Conservation (phyloP, 2,797 vertebrate species). For the Microtus californicus region DNA sequence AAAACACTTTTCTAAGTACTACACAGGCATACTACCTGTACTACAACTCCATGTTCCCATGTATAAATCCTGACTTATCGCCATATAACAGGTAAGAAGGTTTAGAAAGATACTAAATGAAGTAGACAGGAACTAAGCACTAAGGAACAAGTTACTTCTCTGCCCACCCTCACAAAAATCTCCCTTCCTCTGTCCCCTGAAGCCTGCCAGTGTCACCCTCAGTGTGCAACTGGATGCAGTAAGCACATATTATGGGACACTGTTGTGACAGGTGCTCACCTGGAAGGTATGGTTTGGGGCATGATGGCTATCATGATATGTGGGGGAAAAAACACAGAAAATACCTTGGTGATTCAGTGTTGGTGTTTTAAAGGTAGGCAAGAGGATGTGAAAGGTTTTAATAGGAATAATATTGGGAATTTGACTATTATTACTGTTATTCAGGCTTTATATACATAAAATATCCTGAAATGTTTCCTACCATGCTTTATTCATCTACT, state of each 20-base stretch:
- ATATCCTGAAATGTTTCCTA: not conserved
- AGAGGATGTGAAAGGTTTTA: not conserved
- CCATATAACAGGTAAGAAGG: not conserved
- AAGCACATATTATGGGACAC: constrained; percentile 90
- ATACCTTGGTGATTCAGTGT: not conserved
- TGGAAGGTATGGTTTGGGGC: constrained; percentile 89
- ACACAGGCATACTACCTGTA: not conserved
- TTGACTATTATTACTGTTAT: not conserved
- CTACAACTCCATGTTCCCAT: not conserved
- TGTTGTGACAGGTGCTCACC: constrained; percentile 92
- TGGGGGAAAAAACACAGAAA: not conserved
- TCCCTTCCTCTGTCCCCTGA: constrained; percentile 64
- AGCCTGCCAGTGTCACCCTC: constrained; percentile 92
- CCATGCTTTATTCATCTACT: not conserved
- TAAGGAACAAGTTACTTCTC: not conserved
- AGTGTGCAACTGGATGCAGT: constrained; percentile 87
- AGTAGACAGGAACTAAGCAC: not conserved
- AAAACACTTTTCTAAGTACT: not conserved
- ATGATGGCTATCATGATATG: constrained; percentile 91
- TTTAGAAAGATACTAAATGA: not conserved
- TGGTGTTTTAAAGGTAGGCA: not conserved
- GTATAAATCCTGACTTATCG: not conserved
- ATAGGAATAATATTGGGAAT: not conserved
- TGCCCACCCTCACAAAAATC: not conserved
- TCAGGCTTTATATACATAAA: not conserved